phyloP scores from a whole-genome alignment of 1,140 invertebrate species.

The Calephelis virginiensis region DNA sequence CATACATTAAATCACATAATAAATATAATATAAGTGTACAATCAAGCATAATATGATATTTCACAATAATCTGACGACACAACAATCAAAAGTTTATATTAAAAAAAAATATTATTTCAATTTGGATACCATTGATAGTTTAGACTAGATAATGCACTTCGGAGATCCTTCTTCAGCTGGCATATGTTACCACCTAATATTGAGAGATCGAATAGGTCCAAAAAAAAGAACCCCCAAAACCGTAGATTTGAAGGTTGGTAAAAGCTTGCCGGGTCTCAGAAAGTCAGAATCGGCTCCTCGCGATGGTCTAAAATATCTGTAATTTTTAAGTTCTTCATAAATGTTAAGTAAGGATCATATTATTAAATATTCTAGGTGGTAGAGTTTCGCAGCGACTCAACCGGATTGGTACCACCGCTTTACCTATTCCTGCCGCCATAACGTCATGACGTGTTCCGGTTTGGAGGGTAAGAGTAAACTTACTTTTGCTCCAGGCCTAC shows the following conservation, averaged over 20 bases:
- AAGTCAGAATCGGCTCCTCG: constrained; percentile 92
- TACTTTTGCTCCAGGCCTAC: too few species aligned
- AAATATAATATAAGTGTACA: too few species aligned
- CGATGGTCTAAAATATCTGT: constrained; percentile 92
- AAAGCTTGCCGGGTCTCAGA: constrained; percentile 78
- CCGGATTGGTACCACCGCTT: too few species aligned
- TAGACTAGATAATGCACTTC: constrained; percentile 12
- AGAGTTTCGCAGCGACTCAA: too few species aligned
- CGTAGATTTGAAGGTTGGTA: not conserved
- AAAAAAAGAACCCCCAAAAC: not conserved
- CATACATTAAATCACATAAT: too few species aligned
- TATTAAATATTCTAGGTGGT: too few species aligned
- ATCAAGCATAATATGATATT: too few species aligned
- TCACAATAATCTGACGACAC: too few species aligned
- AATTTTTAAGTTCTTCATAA: constrained; percentile 46
- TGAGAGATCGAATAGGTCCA: not conserved
- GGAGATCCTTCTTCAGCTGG: constrained; percentile 9
- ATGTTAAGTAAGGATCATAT: not conserved
- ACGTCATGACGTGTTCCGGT: too few species aligned
- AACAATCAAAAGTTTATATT: too few species aligned
- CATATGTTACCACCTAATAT: not conserved
- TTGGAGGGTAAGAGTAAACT: too few species aligned
- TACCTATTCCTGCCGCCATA: too few species aligned
- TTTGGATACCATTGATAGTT: not conserved
- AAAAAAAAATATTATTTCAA: not conserved